Percentiles rank a stretch among this genome's conserved stretches.
phyloP scores from a whole-genome alignment of 2,113 vertebrate genomes.

The Lampris megalopsis region DNA sequence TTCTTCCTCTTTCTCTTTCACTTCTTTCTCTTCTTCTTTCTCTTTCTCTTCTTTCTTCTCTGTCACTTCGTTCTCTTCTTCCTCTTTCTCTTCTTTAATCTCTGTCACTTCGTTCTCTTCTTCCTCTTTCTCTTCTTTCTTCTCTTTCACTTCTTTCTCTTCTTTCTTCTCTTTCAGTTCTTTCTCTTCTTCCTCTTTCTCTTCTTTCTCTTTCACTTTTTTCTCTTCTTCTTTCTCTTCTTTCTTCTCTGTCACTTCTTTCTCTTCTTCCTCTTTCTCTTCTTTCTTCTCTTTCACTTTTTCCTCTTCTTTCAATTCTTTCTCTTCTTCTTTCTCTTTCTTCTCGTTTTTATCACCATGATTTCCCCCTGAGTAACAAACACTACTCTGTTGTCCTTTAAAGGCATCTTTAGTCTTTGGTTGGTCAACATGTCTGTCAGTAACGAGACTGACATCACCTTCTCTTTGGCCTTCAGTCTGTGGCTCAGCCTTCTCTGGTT shows the following conservation, averaged over 20 bases:
- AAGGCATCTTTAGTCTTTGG: constrained; percentile 71
- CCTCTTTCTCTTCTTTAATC: too few relatives aligned
- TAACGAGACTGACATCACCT: constrained; percentile 10
- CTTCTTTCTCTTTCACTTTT: too few relatives aligned
- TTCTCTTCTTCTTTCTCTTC: too few relatives aligned
- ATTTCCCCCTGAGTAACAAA: constrained; percentile 59
- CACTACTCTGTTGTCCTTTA: constrained; percentile 47
- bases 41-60: too few relatives aligned
- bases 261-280: neutral
- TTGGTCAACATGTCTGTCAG: constrained; percentile 52
- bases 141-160: too few relatives aligned
- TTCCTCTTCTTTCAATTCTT: constrained; percentile 16
- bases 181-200: too few relatives aligned
- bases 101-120: too few relatives aligned
- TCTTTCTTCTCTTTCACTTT: neutral
- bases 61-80: too few relatives aligned
- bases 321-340: constrained; percentile 30
- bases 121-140: too few relatives aligned
- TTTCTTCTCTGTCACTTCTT: neutral
- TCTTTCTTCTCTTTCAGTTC: too few relatives aligned
- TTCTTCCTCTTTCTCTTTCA: too few relatives aligned
- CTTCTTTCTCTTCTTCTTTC: too few relatives aligned
- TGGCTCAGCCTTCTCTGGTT: constrained; percentile 34
- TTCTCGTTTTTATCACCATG: constrained; percentile 30
- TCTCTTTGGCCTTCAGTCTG: constrained; percentile 49